phyloP scores from a whole-genome alignment of 2,113 vertebrate species.

The Neopipo cinnamomea region DNA sequence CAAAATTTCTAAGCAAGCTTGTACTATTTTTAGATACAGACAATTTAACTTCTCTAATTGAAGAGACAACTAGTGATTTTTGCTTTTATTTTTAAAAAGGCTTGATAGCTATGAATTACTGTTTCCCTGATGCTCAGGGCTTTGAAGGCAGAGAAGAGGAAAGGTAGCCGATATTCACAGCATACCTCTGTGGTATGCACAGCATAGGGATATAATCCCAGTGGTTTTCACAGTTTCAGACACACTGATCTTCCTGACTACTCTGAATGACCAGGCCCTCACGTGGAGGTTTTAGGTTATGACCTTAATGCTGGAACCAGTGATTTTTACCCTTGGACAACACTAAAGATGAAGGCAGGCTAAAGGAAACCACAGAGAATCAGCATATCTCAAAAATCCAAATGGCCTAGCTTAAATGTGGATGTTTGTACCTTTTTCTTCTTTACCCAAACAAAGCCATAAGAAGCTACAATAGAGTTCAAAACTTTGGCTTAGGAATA shows the following conservation, averaged over 20 bases:
- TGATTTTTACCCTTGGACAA: not conserved
- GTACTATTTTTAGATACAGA: slow-evolving; percentile 61
- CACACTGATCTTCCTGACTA: not conserved
- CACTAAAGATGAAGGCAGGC: not conserved
- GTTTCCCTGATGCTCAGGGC: not conserved
- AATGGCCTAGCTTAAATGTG: not conserved
- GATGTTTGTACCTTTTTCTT: not conserved
- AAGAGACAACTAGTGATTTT: not conserved
- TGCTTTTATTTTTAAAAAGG: not conserved
- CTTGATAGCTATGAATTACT: not conserved
- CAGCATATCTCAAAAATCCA: not conserved
- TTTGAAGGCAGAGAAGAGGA: not conserved
- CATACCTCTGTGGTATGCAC: not conserved
- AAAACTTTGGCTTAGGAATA: not conserved
- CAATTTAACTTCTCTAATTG: slow-evolving; percentile 43
- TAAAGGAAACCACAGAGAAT: not conserved
- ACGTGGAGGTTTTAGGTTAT: not conserved
- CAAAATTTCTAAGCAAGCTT: slow-evolving; percentile 66
- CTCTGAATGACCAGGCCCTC: not conserved
- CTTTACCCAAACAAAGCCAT: not conserved
- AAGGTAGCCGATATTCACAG: not conserved
- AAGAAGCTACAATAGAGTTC: not conserved
- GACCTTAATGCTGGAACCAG: not conserved
- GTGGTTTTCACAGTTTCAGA: not conserved
- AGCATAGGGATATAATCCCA: not conserved